Conservation (phyloP, 2,888 invertebrate species). For the Athalia rosae region DNA sequence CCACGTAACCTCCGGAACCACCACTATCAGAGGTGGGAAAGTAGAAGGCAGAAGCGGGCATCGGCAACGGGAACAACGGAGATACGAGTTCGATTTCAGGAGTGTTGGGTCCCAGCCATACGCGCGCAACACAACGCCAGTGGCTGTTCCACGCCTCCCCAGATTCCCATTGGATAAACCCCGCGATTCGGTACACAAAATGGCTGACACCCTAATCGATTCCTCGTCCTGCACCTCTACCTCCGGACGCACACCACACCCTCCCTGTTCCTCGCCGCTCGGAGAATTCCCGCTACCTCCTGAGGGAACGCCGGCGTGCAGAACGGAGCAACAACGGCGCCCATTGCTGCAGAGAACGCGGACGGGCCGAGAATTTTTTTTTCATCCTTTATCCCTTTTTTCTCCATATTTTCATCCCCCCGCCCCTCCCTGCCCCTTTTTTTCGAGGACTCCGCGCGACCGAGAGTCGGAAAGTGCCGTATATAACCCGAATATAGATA, state of each 20-base stretch:
- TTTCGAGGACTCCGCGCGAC: too few species aligned
- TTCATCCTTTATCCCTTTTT: background rate
- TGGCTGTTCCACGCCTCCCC: constrained; percentile 64
- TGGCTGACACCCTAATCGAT: constrained; percentile 71
- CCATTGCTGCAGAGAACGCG: background rate
- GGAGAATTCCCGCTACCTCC: constrained; percentile 3
- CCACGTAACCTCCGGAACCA: constrained; percentile 2
- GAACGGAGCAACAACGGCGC: background rate
- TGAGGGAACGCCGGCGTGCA: constrained; percentile 40
- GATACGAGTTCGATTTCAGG: constrained; percentile 27
- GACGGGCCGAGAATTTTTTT: constrained; percentile 11
- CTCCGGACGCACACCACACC: constrained; percentile 42
- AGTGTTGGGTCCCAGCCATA: constrained; percentile 9
- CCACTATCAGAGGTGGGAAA: background rate
- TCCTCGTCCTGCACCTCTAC: constrained; percentile 57
- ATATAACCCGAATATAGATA: too few species aligned
- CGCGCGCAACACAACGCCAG: background rate
- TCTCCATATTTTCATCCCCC: too few species aligned
- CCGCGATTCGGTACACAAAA: constrained; percentile 67
- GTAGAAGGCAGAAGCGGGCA: too few species aligned
- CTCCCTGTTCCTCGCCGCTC: background rate
- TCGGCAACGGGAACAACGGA: too few species aligned
- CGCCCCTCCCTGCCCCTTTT: too few species aligned
- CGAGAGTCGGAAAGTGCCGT: too few species aligned
- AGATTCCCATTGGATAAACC: constrained; percentile 57